Base-by-base conservation (phyloP, 2,888 invertebrate species). In the Galeopsomyia nigrocyanea region DNA sequence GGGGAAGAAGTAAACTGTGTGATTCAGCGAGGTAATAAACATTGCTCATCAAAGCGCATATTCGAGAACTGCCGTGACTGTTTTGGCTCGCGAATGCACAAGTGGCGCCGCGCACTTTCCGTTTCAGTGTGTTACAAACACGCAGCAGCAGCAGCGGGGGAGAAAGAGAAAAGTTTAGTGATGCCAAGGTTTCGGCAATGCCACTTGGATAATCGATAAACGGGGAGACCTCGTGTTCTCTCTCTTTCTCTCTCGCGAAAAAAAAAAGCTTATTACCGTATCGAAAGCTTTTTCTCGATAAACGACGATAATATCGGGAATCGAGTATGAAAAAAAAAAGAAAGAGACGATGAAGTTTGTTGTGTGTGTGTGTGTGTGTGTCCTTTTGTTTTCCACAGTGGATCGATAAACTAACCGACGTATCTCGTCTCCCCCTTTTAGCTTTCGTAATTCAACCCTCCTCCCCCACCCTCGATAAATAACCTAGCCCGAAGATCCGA, bases 151-250 rank as follows among this genome's bases (percentile, higher is more conserved):
- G 68, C 68, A 49, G 57, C 1, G 0, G 21, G 51, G 46, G 31
- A 26, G 26, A 26, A 26, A 26, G 47, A 63, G 19, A 19, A 58
- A 26, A 69, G 73, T 73, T 73, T 64, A 69, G 56, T 69, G 61
- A 73, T 73, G 73, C 73, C 73, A 73, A 73, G 73, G 73, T 73
- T 26, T 65, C 56, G 50, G 64, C 39, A 60, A 69, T 56, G 46
- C 67, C 26, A 17, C 39, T 10, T 10, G 66, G 65, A 47, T 65
- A 69, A 68, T 73, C 73, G 60, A 73, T 73, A 69, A 19, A 26
- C 50, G 9, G 17, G 61, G 16, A 31, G 19, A 22, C 50, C n/a
- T 50, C 16, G 13, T 50, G 2, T 5, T 26, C 26, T 26, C 26
- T 26, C 26, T 26, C 5, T 26, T 5, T 26, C 26, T 26, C 26